Conservation (phyloP, 2,888 invertebrate genomes). For the Zygaena filipendulae region DNA sequence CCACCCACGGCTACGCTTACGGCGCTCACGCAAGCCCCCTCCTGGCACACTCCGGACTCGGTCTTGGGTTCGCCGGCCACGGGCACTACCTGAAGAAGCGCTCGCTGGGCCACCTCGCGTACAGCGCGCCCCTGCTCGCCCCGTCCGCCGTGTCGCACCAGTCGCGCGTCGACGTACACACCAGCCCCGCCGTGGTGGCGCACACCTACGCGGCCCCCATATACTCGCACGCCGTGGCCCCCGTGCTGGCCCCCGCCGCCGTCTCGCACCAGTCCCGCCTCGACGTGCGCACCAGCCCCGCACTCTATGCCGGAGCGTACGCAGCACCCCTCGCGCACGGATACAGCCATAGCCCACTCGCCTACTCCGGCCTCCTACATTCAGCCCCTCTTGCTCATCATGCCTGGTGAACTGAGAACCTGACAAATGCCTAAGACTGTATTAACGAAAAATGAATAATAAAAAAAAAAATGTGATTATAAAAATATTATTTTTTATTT, state of each 20-base stretch:
- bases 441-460: too few species aligned
- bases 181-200: conserved; percentile 21
- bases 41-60: conserved; percentile 7
- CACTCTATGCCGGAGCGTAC: conserved; percentile 17
- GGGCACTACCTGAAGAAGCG: conserved; percentile 30
- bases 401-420: conserved; percentile 19
- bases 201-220: conserved; percentile 22
- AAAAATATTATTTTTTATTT: not conserved
- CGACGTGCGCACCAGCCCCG: conserved; percentile 29
- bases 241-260: conserved; percentile 34
- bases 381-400: conserved; percentile 16
- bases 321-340: conserved; percentile 32
- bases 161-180: conserved; percentile 43
- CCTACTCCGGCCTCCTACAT: conserved; percentile 11
- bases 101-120: conserved; percentile 29
- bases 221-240: conserved; percentile 24
- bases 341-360: conserved; percentile 16
- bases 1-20: conserved; percentile 24
- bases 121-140: conserved; percentile 22
- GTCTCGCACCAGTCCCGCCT: conserved; percentile 43
- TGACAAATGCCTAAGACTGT: conserved; percentile 16
- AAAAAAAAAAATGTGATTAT: conserved; percentile 7
- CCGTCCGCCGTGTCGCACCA: conserved; percentile 57
- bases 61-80: conserved; percentile 22
- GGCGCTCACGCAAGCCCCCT: conserved; percentile 19